Conservation (phyloP, 2,888 invertebrate species). For the Folsomia candida region DNA sequence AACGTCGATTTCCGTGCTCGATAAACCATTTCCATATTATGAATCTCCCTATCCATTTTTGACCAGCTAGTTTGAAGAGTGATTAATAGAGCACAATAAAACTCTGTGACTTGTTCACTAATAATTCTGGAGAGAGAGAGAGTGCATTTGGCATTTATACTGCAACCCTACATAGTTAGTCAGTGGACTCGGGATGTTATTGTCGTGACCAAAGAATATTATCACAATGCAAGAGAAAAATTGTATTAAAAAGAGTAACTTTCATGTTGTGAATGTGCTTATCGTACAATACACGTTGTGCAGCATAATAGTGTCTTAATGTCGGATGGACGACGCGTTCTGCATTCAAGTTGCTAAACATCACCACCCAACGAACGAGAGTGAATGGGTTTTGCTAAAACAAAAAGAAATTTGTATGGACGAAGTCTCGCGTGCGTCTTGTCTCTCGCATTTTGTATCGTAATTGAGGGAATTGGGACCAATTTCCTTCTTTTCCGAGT, state of each 20-base stretch:
- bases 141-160: neutral
- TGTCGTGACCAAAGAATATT: neutral
- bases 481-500: neutral
- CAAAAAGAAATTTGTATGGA: neutral
- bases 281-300: neutral
- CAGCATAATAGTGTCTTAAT: neutral
- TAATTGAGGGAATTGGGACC: slow-evolving; percentile 8
- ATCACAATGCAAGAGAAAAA: neutral
- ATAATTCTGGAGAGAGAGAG: neutral
- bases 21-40: slow-evolving; percentile 12
- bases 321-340: neutral
- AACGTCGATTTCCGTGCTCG: slow-evolving; percentile 31
- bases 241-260: too few species aligned
- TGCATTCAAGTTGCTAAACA: neutral
- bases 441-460: neutral
- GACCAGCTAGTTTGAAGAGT: neutral
- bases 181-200: too few species aligned
- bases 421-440: neutral
- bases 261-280: too few species aligned
- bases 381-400: neutral
- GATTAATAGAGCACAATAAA: neutral
- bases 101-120: neutral
- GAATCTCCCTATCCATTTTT: neutral
- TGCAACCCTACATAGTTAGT: neutral
- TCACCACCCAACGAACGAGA: neutral